Conservation (phyloP, 2,113 vertebrate genomes). For the Dipodomys ordii region DNA sequence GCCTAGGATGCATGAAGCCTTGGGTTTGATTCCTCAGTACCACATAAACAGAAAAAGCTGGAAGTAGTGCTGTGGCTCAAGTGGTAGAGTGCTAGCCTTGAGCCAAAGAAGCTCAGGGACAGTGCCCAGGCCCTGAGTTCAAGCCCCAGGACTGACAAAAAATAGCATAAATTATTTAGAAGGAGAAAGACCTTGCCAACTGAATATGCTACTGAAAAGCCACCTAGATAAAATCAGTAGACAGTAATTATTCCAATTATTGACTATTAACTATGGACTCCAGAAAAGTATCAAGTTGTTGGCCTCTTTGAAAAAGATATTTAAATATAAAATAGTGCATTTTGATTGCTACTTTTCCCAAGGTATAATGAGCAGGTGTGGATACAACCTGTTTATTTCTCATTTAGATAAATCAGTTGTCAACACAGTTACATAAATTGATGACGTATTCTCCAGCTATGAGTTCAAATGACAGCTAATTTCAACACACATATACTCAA, state of each 20-base stretch:
- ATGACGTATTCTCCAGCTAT: slow-evolving; percentile 1
- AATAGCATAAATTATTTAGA: neutral
- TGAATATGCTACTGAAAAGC: slow-evolving; percentile 1
- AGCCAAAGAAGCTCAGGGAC: too few species aligned
- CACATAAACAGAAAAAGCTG: too few species aligned
- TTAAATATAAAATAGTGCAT: slow-evolving; percentile 16
- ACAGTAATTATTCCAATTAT: neutral
- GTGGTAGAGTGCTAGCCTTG: too few species aligned
- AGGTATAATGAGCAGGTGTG: neutral
- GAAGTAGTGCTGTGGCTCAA: too few species aligned
- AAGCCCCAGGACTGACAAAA: too few species aligned
- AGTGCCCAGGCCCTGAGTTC: too few species aligned
- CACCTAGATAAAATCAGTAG: neutral
- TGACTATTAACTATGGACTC: neutral
- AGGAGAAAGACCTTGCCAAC: neutral
- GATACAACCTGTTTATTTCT: slow-evolving; percentile 24
- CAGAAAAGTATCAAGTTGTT: neutral
- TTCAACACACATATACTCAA: slow-evolving; percentile 32
- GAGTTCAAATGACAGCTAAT: slow-evolving; percentile 42
- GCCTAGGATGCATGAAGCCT: too few species aligned
- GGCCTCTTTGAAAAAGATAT: neutral
- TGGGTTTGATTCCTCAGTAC: too few species aligned
- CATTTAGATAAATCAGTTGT: slow-evolving; percentile 45
- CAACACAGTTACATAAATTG: neutral
- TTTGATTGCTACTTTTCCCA: slow-evolving; percentile 5